Evolutionary conservation across 1,140 invertebrate genomes (phyloP), one percentile per base, ranked within the genome.

Genomic region (Drosophila pallidifrons): DNA sequence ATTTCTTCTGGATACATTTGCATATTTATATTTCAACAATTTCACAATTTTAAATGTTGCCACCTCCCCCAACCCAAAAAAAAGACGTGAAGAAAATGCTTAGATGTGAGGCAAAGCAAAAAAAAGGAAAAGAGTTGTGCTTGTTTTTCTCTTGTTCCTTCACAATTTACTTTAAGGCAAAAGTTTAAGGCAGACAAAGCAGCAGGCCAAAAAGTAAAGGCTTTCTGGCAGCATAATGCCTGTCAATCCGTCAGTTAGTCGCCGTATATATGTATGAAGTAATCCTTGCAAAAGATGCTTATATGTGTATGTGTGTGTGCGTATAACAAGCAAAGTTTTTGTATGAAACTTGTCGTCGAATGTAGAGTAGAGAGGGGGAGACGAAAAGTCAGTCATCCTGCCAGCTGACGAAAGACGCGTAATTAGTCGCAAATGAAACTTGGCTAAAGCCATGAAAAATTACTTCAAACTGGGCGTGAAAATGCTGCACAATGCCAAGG

Each of bases 371-470:
- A 35, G 32, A 13, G 13, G 25, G 25, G 3, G 41, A 43, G 3
- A 28, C 13, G 54, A 7, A 30, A 52, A 64, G 52, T 52, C 28
- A 52, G 51, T 52, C 25, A 30, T 25, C 16, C 30, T 61, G 57
- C 59, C 67, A 35, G 47, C 57, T 65, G 43, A 57, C 57, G 46
- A 77, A 67, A 73, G 63, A 45, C 70, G 64, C 54, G 80, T 82
- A 87, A 87, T 88, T 88, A 87, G 82, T 88, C 51, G 54, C 73
- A 74, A 66, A 71, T 38, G 60, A 86, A 69, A 78, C 83, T 77
- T 77, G 76, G 69, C 65, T 77, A 74, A 74, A 78, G 69, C 68
- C 64, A 79, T 88, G 83, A 87, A 89, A 87, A 87, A 87, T 87
- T 83, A 76, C 77, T 75, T 38, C 51, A 83, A 87, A 88, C 70